Percentiles rank a stretch among this genome's conserved stretches.
Conservation (phyloP, 2,888 invertebrate species). For the Conchocele bisecta region DNA sequence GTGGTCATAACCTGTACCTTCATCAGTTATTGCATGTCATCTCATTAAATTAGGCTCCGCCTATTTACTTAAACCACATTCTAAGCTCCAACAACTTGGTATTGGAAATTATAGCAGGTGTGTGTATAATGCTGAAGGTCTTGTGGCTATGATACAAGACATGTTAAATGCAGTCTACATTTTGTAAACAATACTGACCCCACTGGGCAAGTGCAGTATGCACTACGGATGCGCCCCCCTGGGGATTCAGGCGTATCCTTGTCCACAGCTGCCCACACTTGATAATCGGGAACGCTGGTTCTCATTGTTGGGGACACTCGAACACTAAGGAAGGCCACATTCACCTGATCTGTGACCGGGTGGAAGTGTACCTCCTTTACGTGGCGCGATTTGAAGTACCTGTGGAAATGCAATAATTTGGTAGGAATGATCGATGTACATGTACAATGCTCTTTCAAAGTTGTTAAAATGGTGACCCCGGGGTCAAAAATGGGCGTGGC, state of each 20-base stretch:
- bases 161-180: too few relatives aligned
- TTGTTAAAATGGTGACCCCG: not conserved
- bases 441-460: too few relatives aligned
- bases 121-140: too few relatives aligned
- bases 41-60: too few relatives aligned
- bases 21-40: too few relatives aligned
- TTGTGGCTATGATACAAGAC: too few relatives aligned
- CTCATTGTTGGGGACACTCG: not conserved
- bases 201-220: constrained; percentile 2
- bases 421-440: not conserved
- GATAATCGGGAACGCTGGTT: not conserved
- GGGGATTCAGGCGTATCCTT: not conserved
- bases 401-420: not conserved
- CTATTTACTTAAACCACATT: not conserved
- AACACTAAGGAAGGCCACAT: constrained; percentile 2
- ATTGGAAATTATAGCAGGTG: too few relatives aligned
- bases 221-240: not conserved
- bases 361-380: constrained; percentile 1
- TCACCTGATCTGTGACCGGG: not conserved
- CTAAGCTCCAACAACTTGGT: not conserved
- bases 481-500: too few relatives aligned
- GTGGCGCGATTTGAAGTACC: constrained; percentile 2
- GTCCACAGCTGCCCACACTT: not conserved
- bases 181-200: not conserved
- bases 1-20: too few relatives aligned